Percentiles rank a stretch among this genome's conserved stretches.
These are phyloP conservation scores for Mus musculus DNA, from an alignment of 2,113 vertebrate species.

Conservation along the genomic window GRCm39 chr11:4916501-4917000, in stretches of 20 bases:
- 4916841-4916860: neutral
- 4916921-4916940: neutral
- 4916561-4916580: neutral
- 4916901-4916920: neutral
- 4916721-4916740: neutral
- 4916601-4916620: neutral
- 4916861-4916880: neutral
- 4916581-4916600: neutral
- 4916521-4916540: conserved; percentile 59
- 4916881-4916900: neutral
- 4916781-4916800: neutral
- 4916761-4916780: neutral
- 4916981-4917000: neutral
- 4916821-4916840: neutral
- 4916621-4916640: neutral
- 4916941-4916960: neutral
- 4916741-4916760: neutral
- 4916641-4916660: neutral
- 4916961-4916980: neutral
- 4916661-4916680: neutral
- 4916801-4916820: neutral
- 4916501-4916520: neutral
- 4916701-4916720: neutral
- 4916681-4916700: neutral
- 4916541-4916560: neutral